Evolutionary conservation across 2,888 invertebrate species (phyloP).

Genomic region (Torymus aiolomorphi): DNA sequence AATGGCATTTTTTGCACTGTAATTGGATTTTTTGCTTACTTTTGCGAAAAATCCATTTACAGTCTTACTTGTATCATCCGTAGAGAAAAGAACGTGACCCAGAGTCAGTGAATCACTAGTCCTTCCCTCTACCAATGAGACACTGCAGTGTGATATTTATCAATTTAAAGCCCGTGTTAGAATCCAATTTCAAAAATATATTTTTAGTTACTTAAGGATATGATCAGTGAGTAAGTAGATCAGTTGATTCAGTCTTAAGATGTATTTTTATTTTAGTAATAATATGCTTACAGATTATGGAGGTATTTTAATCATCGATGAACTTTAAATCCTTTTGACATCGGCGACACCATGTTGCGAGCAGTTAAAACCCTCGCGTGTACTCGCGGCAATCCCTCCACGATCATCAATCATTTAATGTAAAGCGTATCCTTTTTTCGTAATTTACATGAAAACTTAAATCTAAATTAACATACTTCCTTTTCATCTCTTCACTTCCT

Average conservation of each 20-base stretch:
- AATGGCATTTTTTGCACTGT: no score
- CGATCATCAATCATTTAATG: slow-evolving; percentile 33
- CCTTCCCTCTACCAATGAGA: no score
- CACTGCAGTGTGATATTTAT: no score
- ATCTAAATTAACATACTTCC: slow-evolving; percentile 42
- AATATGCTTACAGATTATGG: slow-evolving; percentile 72
- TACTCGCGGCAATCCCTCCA: slow-evolving; percentile 13
- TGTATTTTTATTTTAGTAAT: slow-evolving; percentile 72
- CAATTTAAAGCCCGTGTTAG: no score
- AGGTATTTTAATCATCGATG: slow-evolving; percentile 73
- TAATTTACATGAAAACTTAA: slow-evolving; percentile 54
- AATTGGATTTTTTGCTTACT: no score
- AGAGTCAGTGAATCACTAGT: no score
- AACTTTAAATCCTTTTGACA: slow-evolving; percentile 64
- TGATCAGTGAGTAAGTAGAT: no score
- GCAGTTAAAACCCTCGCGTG: slow-evolving; percentile 2
- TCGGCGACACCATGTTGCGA: not conserved
- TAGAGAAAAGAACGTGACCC: no score
- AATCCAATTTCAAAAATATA: no score
- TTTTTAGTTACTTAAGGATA: no score
- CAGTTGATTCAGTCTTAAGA: slow-evolving; percentile 69
- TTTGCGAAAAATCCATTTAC: no score
- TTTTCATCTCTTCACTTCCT: slow-evolving; percentile 21
- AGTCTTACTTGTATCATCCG: no score
- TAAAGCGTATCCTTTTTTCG: slow-evolving; percentile 28